Percentiles rank a stretch among this genome's conserved stretches.
These are phyloP conservation scores for Echinometra lucunter DNA, from an alignment of 53 echinoderm and acorn worm genomes.

Conservation along the genomic window DNA sequence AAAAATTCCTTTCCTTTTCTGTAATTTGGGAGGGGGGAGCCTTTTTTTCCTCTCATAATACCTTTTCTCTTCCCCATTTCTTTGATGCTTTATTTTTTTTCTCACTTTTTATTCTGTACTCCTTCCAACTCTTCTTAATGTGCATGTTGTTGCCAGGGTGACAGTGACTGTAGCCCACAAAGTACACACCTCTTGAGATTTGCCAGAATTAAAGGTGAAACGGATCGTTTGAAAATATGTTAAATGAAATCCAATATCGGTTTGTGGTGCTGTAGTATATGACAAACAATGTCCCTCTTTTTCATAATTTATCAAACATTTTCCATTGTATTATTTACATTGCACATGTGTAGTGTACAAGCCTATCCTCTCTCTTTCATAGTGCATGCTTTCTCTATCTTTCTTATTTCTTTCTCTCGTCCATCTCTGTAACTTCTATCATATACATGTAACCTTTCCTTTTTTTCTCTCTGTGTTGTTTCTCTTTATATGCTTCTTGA, in stretches of 20 bases:
- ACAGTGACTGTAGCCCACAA: background rate
- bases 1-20: no score
- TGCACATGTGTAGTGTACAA: background rate
- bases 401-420: background rate
- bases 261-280: background rate
- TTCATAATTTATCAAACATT: slow-evolving; percentile 10
- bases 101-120: background rate
- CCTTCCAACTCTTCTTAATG: background rate
- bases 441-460: no score
- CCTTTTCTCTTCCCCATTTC: background rate
- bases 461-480: no score
- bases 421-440: no score
- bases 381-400: background rate
- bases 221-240: background rate
- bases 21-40: no score
- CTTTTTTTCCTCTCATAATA: no score
- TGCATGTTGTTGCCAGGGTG: background rate
- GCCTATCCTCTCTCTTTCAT: background rate
- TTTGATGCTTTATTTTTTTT: background rate
- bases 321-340: background rate
- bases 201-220: background rate
- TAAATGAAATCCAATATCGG: background rate
- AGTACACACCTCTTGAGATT: slow-evolving; percentile 3
- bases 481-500: no score
- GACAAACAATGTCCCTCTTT: background rate